Evolutionary conservation across 2,113 vertebrate genomes (phyloP).

Genomic region (Peromyscus polionotus): DNA sequence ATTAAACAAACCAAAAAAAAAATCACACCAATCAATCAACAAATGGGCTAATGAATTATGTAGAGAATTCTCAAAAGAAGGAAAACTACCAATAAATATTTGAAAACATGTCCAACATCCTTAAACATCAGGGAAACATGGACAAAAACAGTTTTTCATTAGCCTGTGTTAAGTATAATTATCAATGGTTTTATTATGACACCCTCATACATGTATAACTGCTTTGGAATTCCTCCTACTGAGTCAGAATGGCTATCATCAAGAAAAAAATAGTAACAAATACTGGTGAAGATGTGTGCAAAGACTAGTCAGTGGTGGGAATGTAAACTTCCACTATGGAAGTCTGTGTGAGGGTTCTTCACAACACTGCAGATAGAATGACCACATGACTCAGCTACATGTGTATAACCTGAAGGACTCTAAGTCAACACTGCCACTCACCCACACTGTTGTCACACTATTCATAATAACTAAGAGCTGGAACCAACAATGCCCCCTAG

Average conservation of each 20-base stretch:
- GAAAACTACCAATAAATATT: not conserved
- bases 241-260: not conserved
- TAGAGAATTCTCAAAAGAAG: not conserved
- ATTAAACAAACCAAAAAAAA: not conserved
- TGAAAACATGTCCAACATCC: not conserved
- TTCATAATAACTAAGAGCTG: not conserved
- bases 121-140: not conserved
- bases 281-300: not conserved
- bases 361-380: not conserved
- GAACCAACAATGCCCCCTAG: not conserved
- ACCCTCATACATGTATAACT: too few species aligned
- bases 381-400: not conserved
- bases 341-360: not conserved
- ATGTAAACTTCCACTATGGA: not conserved
- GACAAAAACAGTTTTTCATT: not conserved
- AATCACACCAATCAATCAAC: not conserved
- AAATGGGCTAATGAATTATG: not conserved
- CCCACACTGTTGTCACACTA: not conserved
- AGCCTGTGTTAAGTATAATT: too few species aligned
- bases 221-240: not conserved
- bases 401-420: not conserved
- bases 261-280: not conserved
- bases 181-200: not conserved
- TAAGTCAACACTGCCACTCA: not conserved
- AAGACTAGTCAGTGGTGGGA: too few species aligned